Base-by-base conservation (phyloP, 1,140 invertebrate genomes). In the Reticulitermes speratus region DNA sequence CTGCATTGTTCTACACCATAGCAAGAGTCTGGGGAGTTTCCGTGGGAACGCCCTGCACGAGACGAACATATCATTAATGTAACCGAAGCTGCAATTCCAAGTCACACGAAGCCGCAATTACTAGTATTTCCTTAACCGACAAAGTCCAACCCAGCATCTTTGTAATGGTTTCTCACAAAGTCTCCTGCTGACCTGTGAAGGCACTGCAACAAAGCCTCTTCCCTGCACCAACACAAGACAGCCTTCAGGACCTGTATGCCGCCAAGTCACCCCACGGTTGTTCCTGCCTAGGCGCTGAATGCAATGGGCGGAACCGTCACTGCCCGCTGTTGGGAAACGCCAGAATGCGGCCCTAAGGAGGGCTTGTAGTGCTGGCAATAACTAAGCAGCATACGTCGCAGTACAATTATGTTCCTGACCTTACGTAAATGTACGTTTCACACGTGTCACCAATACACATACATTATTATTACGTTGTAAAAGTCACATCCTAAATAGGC, bases 71-170 rank as follows among this genome's bases (percentile, higher is more conserved):
- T 75, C n/a, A 75, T 75, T 75, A 75, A n/a, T 75, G 65, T 75
- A 75, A 75, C 65, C 65, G 65, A 75, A 75, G 65, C 65, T 75
- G 65, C n/a, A 75, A 75, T 75, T 75, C 65, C 12, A 30, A 75
- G 65, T 75, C 65, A 75, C n/a, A 25, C n/a, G 65, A 75, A 75
- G 65, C 65, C 65, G 30, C 65, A 75, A 75, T 75, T 75, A 75
- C n/a, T 75, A 30, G 25, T 75, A 75, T 75, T 75, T 30, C 65
- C 65, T 75, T 75, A 75, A 75, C 65, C 65, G 65, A 75, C 65
- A 75, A 75, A 75, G 65, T 75, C 65, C 65, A 75, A 75, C 65
- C 65, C 65, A 75, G 16, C 8, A 75, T 75, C 65, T 75, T 75
- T 75, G 65, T 75, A 25, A 75, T 30, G 25, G 65, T 75, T 75